These are phyloP conservation scores for Pteria penguin DNA, from an alignment of 2,888 invertebrate genomes.

Conservation along the genomic window DNA sequence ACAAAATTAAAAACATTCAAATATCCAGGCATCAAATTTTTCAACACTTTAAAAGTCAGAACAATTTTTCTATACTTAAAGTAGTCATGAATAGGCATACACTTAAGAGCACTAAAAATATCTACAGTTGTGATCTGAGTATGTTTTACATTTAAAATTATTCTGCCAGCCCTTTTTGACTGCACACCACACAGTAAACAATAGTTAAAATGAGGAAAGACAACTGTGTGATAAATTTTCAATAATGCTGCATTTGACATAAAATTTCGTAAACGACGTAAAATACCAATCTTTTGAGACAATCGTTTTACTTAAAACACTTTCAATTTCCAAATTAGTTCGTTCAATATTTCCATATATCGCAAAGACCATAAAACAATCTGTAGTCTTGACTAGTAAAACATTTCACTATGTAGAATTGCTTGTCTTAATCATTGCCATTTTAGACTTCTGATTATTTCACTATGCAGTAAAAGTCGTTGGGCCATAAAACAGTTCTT, in stretches of 20 bases:
- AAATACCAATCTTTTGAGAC: background rate
- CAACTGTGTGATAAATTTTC: background rate
- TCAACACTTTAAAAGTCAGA: constrained; percentile 4
- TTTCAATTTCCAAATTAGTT: no score
- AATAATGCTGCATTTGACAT: constrained; percentile 3
- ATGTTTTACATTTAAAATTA: background rate
- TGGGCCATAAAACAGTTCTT: no score
- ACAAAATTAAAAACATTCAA: constrained; percentile 1
- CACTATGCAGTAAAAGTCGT: no score
- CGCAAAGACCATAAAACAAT: no score
- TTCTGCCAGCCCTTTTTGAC: background rate
- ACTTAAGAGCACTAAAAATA: background rate
- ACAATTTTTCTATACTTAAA: background rate
- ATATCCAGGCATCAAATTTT: background rate
- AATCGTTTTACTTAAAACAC: background rate
- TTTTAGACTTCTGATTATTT: no score
- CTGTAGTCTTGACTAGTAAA: no score
- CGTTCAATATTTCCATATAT: no score
- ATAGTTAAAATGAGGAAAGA: constrained; percentile 15
- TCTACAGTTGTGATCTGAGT: background rate
- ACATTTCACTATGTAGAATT: no score
- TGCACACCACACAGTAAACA: constrained; percentile 10
- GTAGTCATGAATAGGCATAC: background rate
- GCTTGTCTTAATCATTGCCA: no score
- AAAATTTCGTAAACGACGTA: background rate